phyloP scores from a whole-genome alignment of 1,140 invertebrate species.

The Megalonaias nervosa region DNA sequence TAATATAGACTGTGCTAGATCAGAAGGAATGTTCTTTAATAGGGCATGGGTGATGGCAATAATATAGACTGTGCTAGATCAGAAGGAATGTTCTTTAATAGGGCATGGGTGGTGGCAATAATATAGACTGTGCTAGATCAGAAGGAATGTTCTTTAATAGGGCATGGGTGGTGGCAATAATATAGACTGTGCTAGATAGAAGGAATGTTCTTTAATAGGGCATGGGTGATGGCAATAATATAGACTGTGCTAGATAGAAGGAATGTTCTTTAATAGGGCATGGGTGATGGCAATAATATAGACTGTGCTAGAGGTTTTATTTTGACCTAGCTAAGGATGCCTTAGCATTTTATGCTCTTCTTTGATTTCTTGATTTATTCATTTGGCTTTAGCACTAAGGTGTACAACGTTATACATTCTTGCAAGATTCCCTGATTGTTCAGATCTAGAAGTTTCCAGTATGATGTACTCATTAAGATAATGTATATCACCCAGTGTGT shows the following conservation, averaged over 20 bases:
- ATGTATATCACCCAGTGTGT: too few relatives aligned
- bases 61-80: neutral
- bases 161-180: neutral
- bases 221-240: neutral
- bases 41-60: neutral
- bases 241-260: neutral
- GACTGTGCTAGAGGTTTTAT: neutral
- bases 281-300: neutral
- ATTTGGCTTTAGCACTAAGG: too few relatives aligned
- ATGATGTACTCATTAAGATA: too few relatives aligned
- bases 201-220: neutral
- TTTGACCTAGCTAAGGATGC: too few relatives aligned
- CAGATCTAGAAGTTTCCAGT: too few relatives aligned
- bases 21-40: too few relatives aligned
- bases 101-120: neutral
- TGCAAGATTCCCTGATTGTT: too few relatives aligned
- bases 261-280: neutral
- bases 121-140: neutral
- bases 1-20: neutral
- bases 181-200: neutral
- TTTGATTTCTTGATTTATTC: too few relatives aligned
- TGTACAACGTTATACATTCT: too few relatives aligned
- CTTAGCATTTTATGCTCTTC: too few relatives aligned
- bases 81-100: too few relatives aligned
- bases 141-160: neutral